phyloP scores from a whole-genome alignment of 2,888 invertebrate species.

The Agrotis clavis region DNA sequence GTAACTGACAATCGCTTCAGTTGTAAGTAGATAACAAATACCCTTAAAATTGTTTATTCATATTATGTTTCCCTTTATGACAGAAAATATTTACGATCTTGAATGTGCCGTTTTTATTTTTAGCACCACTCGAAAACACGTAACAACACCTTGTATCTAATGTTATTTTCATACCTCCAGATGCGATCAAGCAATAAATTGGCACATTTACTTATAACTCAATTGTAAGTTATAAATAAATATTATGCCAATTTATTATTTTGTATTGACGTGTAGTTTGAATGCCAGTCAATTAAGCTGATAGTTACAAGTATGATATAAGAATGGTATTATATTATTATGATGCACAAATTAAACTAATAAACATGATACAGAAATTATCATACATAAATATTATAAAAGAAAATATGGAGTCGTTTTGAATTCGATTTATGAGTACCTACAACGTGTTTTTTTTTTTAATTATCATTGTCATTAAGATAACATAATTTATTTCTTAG shows the following conservation, averaged over 20 bases:
- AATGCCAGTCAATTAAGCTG: background rate
- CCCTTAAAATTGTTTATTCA: constrained; percentile 18
- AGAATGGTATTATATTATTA: background rate
- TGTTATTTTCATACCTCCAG: constrained; percentile 34
- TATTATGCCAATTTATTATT: no score
- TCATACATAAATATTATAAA: no score
- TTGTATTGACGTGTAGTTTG: background rate
- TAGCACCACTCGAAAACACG: constrained; percentile 11
- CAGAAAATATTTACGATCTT: constrained; percentile 27
- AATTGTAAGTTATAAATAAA: no score
- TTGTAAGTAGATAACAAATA: constrained; percentile 7
- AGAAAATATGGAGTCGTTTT: background rate
- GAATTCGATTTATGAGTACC: no score
- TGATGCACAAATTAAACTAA: no score
- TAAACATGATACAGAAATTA: no score
- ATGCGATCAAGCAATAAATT: constrained; percentile 36
- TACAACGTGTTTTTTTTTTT: no score
- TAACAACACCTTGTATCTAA: constrained; percentile 30
- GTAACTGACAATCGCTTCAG: constrained; percentile 65
- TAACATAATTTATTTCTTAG: no score
- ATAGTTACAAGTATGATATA: background rate
- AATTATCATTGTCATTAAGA: no score
- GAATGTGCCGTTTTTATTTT: constrained; percentile 31
- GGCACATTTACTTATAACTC: constrained; percentile 33
- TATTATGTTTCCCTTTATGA: constrained; percentile 23